phyloP scores from a whole-genome alignment of 2,797 vertebrate species.

The Staurois parvus region DNA sequence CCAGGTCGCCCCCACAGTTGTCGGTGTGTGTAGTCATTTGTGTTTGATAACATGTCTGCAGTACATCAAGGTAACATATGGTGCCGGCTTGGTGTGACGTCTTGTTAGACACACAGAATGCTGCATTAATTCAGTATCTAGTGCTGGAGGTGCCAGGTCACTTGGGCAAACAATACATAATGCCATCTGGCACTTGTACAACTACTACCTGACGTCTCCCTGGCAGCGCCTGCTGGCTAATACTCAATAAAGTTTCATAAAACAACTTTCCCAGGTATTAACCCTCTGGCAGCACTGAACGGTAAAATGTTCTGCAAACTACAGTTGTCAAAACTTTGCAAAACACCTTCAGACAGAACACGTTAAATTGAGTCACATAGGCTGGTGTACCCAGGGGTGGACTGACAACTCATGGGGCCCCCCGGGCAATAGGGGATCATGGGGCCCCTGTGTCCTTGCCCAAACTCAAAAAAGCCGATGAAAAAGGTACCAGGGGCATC shows the following conservation, averaged over 20 bases:
- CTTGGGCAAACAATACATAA: background rate
- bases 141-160: conserved; percentile 16
- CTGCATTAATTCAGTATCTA: background rate
- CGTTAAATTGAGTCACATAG: too few species aligned
- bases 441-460: too few species aligned
- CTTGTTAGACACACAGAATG: background rate
- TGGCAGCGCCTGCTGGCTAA: background rate
- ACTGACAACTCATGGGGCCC: too few species aligned
- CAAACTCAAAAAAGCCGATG: too few species aligned
- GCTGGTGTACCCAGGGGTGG: too few species aligned
- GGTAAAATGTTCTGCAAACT: background rate
- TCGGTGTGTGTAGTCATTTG: background rate
- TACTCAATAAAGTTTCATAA: background rate
- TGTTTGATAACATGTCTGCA: background rate
- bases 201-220: background rate
- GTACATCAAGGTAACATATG: background rate
- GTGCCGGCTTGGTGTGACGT: background rate
- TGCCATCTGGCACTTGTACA: background rate
- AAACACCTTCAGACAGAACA: too few species aligned
- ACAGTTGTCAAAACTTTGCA: background rate
- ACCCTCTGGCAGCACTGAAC: background rate
- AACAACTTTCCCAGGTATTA: background rate
- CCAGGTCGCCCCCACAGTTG: too few species aligned
- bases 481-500: too few species aligned
- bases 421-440: too few species aligned